These are phyloP conservation scores for Oligia fasciuncula DNA, from an alignment of 2,888 invertebrate species.

Conservation along the genomic window DNA sequence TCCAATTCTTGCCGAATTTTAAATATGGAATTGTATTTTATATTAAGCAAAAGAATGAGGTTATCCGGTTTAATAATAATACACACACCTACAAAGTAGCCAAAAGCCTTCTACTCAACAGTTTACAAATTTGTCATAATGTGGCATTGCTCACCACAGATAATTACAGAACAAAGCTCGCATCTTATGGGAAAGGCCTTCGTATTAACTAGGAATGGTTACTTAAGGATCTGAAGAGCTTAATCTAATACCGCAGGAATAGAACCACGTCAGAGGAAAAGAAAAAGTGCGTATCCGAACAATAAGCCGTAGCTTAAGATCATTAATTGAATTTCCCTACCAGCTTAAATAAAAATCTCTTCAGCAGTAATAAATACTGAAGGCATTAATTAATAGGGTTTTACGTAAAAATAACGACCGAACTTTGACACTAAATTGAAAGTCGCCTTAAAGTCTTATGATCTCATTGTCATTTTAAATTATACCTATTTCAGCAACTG, in stretches of 20 bases:
- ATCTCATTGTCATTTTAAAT: background rate
- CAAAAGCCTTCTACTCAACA: background rate
- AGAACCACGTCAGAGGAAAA: constrained; percentile 24
- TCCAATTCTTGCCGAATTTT: background rate
- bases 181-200: background rate
- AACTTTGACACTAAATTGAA: background rate
- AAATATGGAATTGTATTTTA: background rate
- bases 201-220: background rate
- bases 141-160: background rate
- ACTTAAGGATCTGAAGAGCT: constrained; percentile 18
- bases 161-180: background rate
- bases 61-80: background rate
- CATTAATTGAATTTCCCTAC: constrained; percentile 20
- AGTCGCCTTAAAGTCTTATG: background rate
- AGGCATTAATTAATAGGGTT: constrained; percentile 3
- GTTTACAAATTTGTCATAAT: background rate
- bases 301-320: constrained; percentile 28
- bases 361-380: background rate
- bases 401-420: constrained; percentile 11
- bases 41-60: background rate
- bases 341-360: constrained; percentile 8
- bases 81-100: background rate
- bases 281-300: background rate
- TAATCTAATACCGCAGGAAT: constrained; percentile 17
- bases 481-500: background rate